phyloP scores from a whole-genome alignment of 2,113 vertebrate genomes.

The Saguinus imperator region DNA sequence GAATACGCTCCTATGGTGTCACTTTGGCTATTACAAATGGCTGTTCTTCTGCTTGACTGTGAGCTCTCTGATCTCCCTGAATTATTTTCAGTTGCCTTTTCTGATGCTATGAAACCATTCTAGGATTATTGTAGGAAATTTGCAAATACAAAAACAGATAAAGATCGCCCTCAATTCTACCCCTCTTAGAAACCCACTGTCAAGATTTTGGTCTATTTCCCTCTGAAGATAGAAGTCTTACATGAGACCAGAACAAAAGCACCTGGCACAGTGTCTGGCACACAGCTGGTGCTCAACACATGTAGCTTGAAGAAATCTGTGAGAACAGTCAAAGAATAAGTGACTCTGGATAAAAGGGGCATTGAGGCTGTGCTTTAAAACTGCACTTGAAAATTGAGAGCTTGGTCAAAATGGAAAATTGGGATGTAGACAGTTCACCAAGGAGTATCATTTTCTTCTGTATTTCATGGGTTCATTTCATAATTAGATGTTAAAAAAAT shows the following conservation, averaged over 20 bases:
- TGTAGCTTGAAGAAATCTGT: background rate
- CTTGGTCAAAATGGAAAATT: background rate
- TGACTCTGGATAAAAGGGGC: rapidly evolving
- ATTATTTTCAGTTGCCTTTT: background rate
- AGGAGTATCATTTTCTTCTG: background rate
- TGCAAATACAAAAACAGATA: background rate
- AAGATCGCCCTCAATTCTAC: background rate
- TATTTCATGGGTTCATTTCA: background rate
- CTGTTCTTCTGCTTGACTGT: background rate
- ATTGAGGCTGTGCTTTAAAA: background rate
- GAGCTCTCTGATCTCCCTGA: background rate
- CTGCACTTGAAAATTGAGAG: background rate
- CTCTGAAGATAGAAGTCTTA: background rate
- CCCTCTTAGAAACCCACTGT: background rate
- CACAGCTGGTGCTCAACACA: background rate
- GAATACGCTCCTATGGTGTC: rapidly evolving
- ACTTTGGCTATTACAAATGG: background rate
- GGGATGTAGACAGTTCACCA: background rate
- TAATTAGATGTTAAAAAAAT: background rate
- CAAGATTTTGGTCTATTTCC: background rate
- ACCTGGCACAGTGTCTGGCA: background rate
- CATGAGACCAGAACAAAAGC: background rate
- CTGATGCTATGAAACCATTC: background rate
- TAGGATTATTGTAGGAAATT: background rate
- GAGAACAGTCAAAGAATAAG: background rate